Percentiles rank a stretch among this genome's conserved stretches.
Evolutionary conservation across 2,113 vertebrate species (phyloP).

Genomic region (Gambusia holbrooki): DNA sequence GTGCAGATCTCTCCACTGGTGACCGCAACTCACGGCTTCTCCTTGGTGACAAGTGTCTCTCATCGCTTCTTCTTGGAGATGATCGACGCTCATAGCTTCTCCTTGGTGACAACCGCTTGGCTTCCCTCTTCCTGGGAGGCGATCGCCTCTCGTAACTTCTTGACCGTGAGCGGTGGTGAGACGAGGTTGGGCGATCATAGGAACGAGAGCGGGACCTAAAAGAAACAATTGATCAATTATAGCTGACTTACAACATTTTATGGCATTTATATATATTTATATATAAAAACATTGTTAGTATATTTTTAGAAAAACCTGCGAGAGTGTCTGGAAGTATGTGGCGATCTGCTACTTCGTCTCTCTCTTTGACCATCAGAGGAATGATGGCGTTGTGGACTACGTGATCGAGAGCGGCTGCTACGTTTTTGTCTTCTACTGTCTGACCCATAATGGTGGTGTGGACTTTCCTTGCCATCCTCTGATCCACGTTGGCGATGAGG

Average conservation of each 20-base stretch:
- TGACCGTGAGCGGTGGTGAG: slow-evolving; percentile 9
- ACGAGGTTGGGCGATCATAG: neutral
- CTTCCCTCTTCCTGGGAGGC: neutral
- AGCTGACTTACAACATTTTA: neutral
- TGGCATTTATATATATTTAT: neutral
- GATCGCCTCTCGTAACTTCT: slow-evolving; percentile 8
- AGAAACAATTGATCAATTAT: accelerated
- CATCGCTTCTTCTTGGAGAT: neutral
- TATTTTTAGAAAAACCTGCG: slow-evolving; percentile 43
- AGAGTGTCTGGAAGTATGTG: neutral
- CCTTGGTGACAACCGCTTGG: neutral
- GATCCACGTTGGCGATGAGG: slow-evolving; percentile 47
- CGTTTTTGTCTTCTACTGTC: slow-evolving; percentile 16
- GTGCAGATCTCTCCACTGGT: neutral
- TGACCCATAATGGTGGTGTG: slow-evolving; percentile 7
- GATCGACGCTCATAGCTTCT: neutral
- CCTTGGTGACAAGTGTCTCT: neutral
- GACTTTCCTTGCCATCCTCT: slow-evolving; percentile 9
- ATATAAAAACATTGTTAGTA: neutral
- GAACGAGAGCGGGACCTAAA: slow-evolving; percentile 49
- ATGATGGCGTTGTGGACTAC: neutral
- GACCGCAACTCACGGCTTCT: neutral
- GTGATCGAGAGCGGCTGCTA: neutral
- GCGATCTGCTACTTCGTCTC: slow-evolving; percentile 12
- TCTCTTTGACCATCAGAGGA: neutral